Evolutionary conservation across 2,113 vertebrate species (phyloP), one percentile per base, ranked within the genome.

Genomic region (Himantopus leucocephalus): DNA sequence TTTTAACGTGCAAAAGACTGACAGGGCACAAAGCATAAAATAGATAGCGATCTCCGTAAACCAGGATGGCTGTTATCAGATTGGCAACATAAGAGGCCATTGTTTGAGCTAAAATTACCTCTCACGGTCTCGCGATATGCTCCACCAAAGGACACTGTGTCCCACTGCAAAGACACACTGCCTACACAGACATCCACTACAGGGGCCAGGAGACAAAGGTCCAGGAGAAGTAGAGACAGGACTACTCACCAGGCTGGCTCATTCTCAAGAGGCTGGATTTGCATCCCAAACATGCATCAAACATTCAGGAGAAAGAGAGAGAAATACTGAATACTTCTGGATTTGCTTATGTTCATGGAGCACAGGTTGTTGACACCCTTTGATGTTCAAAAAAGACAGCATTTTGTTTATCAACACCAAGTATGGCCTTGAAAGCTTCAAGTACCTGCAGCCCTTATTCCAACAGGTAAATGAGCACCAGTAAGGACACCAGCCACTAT

Each of bases 91-190:
- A 45, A 19, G 12, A 91, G 80, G 78, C 78, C 63, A 96, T 96
- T 97, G 96, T 97, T 58, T 71, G 71, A 77, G 81, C 85, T 92
- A 97, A 96, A 96, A 95, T 91, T 96, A 94, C 22, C 86, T 92
- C 92, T 71, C 45, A 35, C 5, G 27, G 70, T 93, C 76, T 90
- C 6, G 12, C 62, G 3, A 71, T 56, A 81, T 0, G 11, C 29
- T 94, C 48, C 73, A 72, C 80, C 62, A 47, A 79, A 78, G 91
- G 76, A 95, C 92, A 91, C 21, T 0, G 9, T 39, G 90, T 97
- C 76, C 94, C 88, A 74, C 20, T 19, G 68, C 73, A 76, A 74
- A 90, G 37, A 27, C 9, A 77, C 5, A 3, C 30, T n/a, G 55
- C 37, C 71, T 62, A 53, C 29, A 85, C 16, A 71, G 81, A 47